These are phyloP conservation scores for Tinea trinotella DNA, from an alignment of 2,888 invertebrate species.

Conservation along the genomic window DNA sequence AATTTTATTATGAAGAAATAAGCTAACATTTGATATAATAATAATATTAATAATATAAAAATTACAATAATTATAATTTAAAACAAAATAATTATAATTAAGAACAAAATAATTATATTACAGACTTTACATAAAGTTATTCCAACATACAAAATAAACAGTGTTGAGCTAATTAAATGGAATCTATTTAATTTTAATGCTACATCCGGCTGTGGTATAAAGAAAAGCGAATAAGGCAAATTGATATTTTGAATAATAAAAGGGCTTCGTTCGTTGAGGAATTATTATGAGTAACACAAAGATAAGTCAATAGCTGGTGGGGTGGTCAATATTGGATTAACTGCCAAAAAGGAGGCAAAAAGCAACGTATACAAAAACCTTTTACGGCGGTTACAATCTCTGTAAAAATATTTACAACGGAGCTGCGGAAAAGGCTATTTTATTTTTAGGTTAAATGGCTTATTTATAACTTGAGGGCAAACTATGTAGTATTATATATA, in stretches of 20 bases:
- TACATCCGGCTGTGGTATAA: conserved; percentile 13
- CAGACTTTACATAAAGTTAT: background rate
- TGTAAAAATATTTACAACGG: conserved; percentile 65
- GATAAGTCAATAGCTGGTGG: conserved; percentile 69
- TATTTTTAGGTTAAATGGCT: conserved; percentile 16
- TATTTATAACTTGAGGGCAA: conserved; percentile 16
- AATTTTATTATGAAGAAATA: too few species aligned
- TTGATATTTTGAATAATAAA: conserved; percentile 72
- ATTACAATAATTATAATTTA: too few species aligned
- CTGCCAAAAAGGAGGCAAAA: conserved; percentile 70
- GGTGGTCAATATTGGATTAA: conserved; percentile 72
- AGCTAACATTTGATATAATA: too few species aligned
- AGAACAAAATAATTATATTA: background rate
- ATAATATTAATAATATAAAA: too few species aligned
- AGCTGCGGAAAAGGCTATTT: conserved; percentile 41
- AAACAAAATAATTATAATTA: too few species aligned
- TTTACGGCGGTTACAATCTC: conserved; percentile 63
- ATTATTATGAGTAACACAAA: conserved; percentile 70
- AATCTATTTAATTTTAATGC: conserved; percentile 15
- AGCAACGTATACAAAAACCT: conserved; percentile 73
- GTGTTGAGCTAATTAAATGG: conserved; percentile 13
- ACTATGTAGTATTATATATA: too few species aligned
- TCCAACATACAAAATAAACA: conserved; percentile 11
- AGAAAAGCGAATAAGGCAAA: conserved; percentile 39
- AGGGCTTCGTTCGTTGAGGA: conserved; percentile 40